phyloP scores from a whole-genome alignment of 2,113 vertebrate species.

The Australoheros scitulus region DNA sequence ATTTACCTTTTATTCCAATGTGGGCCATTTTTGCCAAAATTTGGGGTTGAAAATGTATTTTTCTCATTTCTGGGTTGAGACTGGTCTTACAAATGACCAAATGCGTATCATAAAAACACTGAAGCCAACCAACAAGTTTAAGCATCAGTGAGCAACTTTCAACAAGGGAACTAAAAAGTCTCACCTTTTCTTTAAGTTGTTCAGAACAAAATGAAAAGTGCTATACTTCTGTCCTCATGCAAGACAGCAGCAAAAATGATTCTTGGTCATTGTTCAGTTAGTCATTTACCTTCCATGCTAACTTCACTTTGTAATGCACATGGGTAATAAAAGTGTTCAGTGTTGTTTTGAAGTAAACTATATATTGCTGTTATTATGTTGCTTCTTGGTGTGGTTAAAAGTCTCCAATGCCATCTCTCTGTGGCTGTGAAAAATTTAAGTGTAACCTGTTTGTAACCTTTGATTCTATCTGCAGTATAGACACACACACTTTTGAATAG shows the following conservation, averaged over 20 bases:
- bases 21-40: too few species aligned
- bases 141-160: accelerated
- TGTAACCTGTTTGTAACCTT: too few species aligned
- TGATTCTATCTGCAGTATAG: too few species aligned
- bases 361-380: background rate
- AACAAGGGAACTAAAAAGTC: background rate
- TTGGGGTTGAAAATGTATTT: too few species aligned
- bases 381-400: background rate
- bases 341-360: background rate
- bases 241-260: accelerated
- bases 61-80: too few species aligned
- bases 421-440: background rate
- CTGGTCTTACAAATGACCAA: too few species aligned
- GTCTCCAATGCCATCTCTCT: background rate
- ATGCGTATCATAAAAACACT: too few species aligned
- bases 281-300: background rate
- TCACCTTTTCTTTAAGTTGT: background rate
- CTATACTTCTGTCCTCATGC: background rate
- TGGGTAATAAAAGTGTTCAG: background rate
- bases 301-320: background rate
- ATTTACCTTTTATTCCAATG: too few species aligned
- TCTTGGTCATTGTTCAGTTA: accelerated
- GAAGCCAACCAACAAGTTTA: too few species aligned
- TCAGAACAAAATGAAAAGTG: accelerated
- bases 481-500: background rate